Conservation (phyloP, 2,113 vertebrate genomes). For the Gasterosteus nipponicus region DNA sequence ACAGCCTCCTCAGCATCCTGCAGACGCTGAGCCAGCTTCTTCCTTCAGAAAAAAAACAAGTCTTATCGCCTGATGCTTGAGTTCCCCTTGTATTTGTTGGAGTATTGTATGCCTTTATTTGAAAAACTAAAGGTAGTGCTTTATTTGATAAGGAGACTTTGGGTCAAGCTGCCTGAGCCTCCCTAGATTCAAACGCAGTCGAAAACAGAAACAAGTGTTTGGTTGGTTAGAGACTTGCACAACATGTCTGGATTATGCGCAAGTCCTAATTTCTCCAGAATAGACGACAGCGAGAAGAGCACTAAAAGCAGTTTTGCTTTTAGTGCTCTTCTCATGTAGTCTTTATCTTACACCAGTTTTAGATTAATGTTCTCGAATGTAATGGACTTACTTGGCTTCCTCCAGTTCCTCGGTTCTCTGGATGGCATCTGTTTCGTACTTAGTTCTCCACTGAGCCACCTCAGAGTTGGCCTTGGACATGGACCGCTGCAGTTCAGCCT, state of each 20-base stretch:
- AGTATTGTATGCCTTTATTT: not conserved
- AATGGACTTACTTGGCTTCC: conserved; percentile 88
- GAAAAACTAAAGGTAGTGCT: not conserved
- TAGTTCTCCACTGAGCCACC: conserved; percentile 92
- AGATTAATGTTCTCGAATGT: not conserved
- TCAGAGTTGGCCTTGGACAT: conserved; percentile 88
- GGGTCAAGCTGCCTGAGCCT: not conserved
- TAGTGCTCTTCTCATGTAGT: not conserved
- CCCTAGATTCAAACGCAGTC: not conserved
- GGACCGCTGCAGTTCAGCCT: conserved; percentile 82
- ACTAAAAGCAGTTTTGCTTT: too few relatives aligned
- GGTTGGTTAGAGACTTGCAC: not conserved
- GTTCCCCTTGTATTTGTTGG: not conserved
- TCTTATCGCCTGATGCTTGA: not conserved
- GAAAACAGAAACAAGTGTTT: not conserved
- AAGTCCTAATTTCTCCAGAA: not conserved
- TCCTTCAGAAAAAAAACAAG: conserved; percentile 75
- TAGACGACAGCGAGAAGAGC: not conserved
- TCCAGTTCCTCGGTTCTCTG: conserved; percentile 93
- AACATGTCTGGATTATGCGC: not conserved
- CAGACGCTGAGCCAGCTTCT: conserved; percentile 90
- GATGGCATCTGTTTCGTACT: conserved; percentile 94
- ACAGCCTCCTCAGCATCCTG: conserved; percentile 89
- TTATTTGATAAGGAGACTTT: not conserved
- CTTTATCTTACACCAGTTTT: not conserved